Evolutionary conservation across 2,888 invertebrate genomes (phyloP), one percentile per base, ranked within the genome.

Genomic region (Aphodius sticticus): DNA sequence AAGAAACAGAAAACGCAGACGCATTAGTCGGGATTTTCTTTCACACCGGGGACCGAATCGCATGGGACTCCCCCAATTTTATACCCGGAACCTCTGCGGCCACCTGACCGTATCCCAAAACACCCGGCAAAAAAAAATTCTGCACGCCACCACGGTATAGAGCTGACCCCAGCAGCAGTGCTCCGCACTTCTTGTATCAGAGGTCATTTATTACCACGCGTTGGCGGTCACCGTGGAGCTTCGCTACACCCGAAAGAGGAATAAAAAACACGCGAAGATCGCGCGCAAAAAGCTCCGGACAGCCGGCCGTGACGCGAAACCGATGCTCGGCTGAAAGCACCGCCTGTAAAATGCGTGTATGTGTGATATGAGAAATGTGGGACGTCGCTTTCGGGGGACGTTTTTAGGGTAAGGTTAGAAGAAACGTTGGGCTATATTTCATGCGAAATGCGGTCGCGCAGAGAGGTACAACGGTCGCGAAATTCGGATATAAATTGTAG

Each of bases 191-290:
- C 80, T 80, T 82, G 81, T 79, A 79, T 77, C 38, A 76, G 16
- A 53, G 78, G 79, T 81, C 81, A 81, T 82, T 81, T 82, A 81
- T 81, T 82, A 81, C 79, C 81, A 69, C 79, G 77, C 81, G 80
- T 80, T 81, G 76, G 78, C 80, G 35, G 76, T 76, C 76, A 69
- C 77, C 76, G 78, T 79, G 53, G 7, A 5, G 53, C 4, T 53
- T 53, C 12, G 53, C 53, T 12, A 53, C 53, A 5, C 53, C 53
- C 53, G 7, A 80, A 77, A 78, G 81, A 7, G 53, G 1, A 53
- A 5, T 1, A 12, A 53, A 53, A 53, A 53, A 53, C 53, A 53
- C 12, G 53, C 53, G 53, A 53, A 82, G 81, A 81, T 80, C 82
- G 80, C 77, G 74, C 79, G 78, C 79, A 53, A 82, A 82, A 80